Conservation (phyloP, 2,797 vertebrate species). For the Sparus aurata region DNA sequence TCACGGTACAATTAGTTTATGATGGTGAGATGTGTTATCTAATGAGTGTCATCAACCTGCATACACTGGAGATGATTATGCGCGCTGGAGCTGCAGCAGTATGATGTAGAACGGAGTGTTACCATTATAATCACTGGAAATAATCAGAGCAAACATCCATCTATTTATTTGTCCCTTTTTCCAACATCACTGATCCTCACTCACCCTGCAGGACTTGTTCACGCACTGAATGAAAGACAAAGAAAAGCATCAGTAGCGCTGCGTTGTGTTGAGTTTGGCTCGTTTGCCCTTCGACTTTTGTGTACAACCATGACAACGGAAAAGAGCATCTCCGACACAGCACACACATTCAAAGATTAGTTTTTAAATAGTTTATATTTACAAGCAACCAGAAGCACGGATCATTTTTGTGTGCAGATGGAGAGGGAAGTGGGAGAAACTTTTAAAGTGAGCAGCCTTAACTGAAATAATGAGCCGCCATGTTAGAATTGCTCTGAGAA, state of each 20-base stretch:
- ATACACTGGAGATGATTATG: slow-evolving; percentile 13
- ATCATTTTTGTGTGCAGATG: neutral
- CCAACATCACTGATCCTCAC: neutral
- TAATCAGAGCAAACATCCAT: slow-evolving; percentile 24
- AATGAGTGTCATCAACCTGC: slow-evolving; percentile 24
- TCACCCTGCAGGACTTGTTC: neutral
- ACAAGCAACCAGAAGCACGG: slow-evolving; percentile 5
- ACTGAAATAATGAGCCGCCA: slow-evolving; percentile 22
- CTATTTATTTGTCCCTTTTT: slow-evolving; percentile 14
- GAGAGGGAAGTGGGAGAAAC: neutral
- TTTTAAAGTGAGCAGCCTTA: slow-evolving; percentile 16
- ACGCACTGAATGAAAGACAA: neutral
- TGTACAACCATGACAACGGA: slow-evolving; percentile 1
- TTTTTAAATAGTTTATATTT: slow-evolving; percentile 2
- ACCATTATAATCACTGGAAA: slow-evolving; percentile 20
- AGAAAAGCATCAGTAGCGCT: neutral
- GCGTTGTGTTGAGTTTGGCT: neutral
- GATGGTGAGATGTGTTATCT: slow-evolving; percentile 19
- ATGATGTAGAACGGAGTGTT: slow-evolving; percentile 32
- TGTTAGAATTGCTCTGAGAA: slow-evolving; percentile 16
- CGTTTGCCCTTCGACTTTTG: neutral
- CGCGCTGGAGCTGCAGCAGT: slow-evolving; percentile 1
- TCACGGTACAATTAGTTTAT: slow-evolving; percentile 1
- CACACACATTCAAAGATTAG: slow-evolving; percentile 8
- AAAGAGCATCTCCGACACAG: slow-evolving; percentile 17